Evolutionary conservation across 2,113 vertebrate genomes (phyloP), one percentile per base, ranked within the genome.

Genomic region (Pongo abelii): DNA sequence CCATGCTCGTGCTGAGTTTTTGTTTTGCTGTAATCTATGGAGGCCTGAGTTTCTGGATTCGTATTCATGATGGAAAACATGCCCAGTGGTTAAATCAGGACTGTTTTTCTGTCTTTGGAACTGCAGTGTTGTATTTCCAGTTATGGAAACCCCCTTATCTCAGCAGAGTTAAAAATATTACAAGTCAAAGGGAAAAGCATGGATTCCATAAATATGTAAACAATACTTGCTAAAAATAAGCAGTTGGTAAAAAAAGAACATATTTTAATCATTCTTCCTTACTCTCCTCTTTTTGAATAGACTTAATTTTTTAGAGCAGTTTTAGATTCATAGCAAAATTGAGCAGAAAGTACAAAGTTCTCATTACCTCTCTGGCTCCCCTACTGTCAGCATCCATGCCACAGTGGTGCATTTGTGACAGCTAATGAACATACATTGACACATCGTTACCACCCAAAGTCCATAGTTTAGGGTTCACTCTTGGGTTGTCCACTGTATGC

Each of bases 121-220:
- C 50, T 92, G 81, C 78, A 80, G 30, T 10, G 93, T 50, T 80
- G 61, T n/a, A 10, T 38, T 70, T 81, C 32, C 48, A 30, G 43
- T 70, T 94, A 40, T 52, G 74, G 91, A 90, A 92, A 77, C 69
- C 5, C 2, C 77, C 89, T 87, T 64, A 43, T 78, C 80, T 96
- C 84, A 96, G 84, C 90, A 92, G 75, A 95, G 77, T 89, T 96
- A 94, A 96, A 88, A 93, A 64, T 75, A 81, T 27, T 81, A 1
- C 35, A 79, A 27, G 67, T 80, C 57, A 46, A 43, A 67, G 38
- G 22, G 16, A 83, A 74, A 67, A 50, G 35, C 40, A 48, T 69
- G 8, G 7, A 50, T 52, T 59, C 80, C 55, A 18, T 57, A 23
- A 91, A 48, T 69, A 69, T 38, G 12, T 79, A 35, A 91, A 78